Conservation (phyloP, 2,113 vertebrate genomes). For the Coturnix japonica region DNA sequence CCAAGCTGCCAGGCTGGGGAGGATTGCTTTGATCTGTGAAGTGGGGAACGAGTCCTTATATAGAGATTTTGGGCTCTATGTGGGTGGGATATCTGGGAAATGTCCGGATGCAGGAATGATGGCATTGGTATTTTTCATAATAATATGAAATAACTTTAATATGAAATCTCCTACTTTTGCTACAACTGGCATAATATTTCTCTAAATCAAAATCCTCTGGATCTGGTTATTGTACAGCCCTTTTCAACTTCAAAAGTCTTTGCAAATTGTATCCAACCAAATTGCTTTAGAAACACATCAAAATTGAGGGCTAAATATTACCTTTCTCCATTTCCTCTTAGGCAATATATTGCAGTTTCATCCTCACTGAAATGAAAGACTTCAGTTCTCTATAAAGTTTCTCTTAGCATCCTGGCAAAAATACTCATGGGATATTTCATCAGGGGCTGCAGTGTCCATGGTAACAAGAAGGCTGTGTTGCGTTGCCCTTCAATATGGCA, state of each 20-base stretch:
- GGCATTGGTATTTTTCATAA: constrained; percentile 44
- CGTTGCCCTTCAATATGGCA: background rate
- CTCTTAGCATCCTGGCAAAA: constrained; percentile 34
- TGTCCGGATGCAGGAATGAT: constrained; percentile 23
- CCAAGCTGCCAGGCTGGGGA: background rate
- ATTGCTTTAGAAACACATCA: constrained; percentile 20
- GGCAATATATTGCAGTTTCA: constrained; percentile 19
- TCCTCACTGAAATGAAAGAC: constrained; percentile 36
- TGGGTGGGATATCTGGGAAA: constrained; percentile 62
- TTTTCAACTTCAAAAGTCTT: constrained; percentile 24
- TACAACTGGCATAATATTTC: constrained; percentile 59
- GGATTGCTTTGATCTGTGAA: background rate
- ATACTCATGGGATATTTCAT: constrained; percentile 47
- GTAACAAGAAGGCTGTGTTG: background rate
- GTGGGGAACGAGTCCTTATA: background rate
- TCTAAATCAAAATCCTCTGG: constrained; percentile 7
- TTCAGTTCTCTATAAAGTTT: constrained; percentile 31
- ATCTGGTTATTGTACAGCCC: constrained; percentile 13
- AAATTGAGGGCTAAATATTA: constrained; percentile 17
- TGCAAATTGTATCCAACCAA: constrained; percentile 32
- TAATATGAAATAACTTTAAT: constrained; percentile 48
- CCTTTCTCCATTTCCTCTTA: constrained; percentile 38
- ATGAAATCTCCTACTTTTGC: constrained; percentile 43
- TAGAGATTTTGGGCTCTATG: constrained; percentile 14
- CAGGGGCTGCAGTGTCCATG: constrained; percentile 10